Base-by-base conservation (phyloP, 1,140 invertebrate genomes). In the Propsilocerus akamusi region DNA sequence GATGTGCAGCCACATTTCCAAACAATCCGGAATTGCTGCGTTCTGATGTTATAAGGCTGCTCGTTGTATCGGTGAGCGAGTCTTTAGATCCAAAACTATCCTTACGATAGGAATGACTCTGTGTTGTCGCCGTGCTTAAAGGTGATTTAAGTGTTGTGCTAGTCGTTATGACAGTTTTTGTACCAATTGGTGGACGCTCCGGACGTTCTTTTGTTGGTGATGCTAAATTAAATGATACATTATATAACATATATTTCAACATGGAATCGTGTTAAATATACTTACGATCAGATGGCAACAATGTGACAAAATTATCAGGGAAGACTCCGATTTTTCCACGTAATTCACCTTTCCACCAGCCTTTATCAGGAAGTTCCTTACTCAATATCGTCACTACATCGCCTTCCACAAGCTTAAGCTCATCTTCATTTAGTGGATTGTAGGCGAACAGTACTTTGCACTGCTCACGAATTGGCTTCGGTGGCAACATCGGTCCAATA, bases 341-440 rank as follows among this genome's bases (percentile, higher is more conserved):
- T 0, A 94, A 57, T 69, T 98, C 93, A 47, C 94, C 95, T 65
- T 83, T 82, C 93, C 93, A 98, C 95, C 93, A 97, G 32, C 91
- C 91, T 54, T 86, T 82, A 67, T 98, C 95, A 41, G 87, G 86
- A 28, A 86, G 78, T 57, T 95, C 82, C 72, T 81, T 88, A 25
- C 77, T 82, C 26, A 97, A 65, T 50, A 97, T 73, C 6, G 77
- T 86, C 52, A 99, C 83, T 14, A 95, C 72, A 58, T 98, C 91
- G 25, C 90, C 92, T 64, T 92, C 86, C 52, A 74, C 76, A 25
- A 99, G 67, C 2, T 81, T 82, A 51, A 99, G 67, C 68, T 98
- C 95, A 70, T 98, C 95, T 14, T 91, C 86, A 63, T 97, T 96
- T 54, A 81, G 78, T 10, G 92, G 87, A 48, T 79, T 72, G 66